These are phyloP conservation scores for Ditylenchus weischeri DNA, from an alignment of 2,888 invertebrate species.

Conservation along the genomic window DNA sequence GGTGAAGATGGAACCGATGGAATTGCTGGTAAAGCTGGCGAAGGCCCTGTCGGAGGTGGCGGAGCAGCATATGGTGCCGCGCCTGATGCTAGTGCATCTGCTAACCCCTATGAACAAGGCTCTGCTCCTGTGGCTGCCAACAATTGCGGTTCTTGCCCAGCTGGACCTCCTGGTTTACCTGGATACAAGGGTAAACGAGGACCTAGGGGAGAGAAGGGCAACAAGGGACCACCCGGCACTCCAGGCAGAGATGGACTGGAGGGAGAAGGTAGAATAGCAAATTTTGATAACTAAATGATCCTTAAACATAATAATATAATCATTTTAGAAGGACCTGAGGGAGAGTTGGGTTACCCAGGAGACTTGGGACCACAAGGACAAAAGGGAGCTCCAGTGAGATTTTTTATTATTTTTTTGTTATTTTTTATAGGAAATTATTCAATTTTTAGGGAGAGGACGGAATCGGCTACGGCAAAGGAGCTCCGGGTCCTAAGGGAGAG, in stretches of 20 bases:
- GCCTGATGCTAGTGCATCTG: constrained; percentile 23
- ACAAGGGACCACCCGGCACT: constrained; percentile 26
- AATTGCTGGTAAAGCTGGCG: constrained; percentile 39
- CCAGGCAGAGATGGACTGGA: constrained; percentile 45
- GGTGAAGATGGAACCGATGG: constrained; percentile 40
- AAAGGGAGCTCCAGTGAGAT: constrained; percentile 10
- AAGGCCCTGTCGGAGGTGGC: constrained; percentile 17
- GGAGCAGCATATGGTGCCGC: constrained; percentile 5
- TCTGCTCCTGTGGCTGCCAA: not conserved
- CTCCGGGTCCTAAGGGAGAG: constrained; percentile 20
- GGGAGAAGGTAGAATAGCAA: constrained; percentile 34
- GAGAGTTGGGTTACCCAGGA: constrained; percentile 50
- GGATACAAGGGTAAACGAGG: constrained; percentile 54
- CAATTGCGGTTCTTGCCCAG: constrained; percentile 41
- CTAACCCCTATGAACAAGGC: constrained; percentile 28
- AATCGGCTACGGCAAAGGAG: constrained; percentile 40
- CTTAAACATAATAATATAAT: not conserved
- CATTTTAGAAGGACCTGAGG: constrained; percentile 46
- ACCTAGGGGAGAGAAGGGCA: constrained; percentile 50
- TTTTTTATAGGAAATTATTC: not conserved
- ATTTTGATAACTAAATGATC: too few relatives aligned
- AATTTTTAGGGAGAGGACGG: constrained; percentile 42
- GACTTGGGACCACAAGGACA: constrained; percentile 47
- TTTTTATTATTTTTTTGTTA: too few relatives aligned
- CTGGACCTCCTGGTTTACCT: constrained; percentile 50